A percentile compares a stretch with the other conserved stretches of the same genome.
Conservation (phyloP, 2,888 invertebrate genomes). For the Drosophila mayaguana region DNA sequence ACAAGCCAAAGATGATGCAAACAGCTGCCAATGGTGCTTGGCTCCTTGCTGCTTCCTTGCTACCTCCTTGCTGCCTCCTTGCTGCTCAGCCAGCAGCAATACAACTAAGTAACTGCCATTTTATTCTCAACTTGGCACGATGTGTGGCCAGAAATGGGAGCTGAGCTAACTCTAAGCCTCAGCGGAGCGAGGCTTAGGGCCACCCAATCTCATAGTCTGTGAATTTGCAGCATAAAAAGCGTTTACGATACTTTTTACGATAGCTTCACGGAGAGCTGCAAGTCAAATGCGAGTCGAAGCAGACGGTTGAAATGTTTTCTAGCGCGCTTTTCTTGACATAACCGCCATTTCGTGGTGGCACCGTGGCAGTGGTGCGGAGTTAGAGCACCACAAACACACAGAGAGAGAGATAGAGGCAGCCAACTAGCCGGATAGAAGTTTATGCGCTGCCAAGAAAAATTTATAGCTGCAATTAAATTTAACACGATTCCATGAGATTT, state of each 20-base stretch:
- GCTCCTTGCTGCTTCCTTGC: neutral
- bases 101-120: slow-evolving; percentile 73
- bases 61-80: neutral
- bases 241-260: slow-evolving; percentile 71
- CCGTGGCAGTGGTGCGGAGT: neutral
- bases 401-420: neutral
- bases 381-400: neutral
- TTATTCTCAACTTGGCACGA: slow-evolving; percentile 62
- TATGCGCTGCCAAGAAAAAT: slow-evolving; percentile 67
- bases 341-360: slow-evolving; percentile 39
- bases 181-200: slow-evolving; percentile 7
- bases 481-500: slow-evolving; percentile 77
- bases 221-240: slow-evolving; percentile 61
- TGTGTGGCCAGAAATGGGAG: slow-evolving; percentile 37
- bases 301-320: slow-evolving; percentile 65
- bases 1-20: slow-evolving; percentile 41
- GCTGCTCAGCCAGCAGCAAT: slow-evolving; percentile 23
- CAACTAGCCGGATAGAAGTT: slow-evolving; percentile 69
- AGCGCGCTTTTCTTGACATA: slow-evolving; percentile 62
- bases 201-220: slow-evolving; percentile 35
- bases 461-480: slow-evolving; percentile 79
- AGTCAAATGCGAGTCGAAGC: slow-evolving; percentile 67
- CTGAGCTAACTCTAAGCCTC: slow-evolving; percentile 21
- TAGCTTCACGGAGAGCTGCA: slow-evolving; percentile 64
- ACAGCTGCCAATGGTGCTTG: slow-evolving; percentile 18